Evolutionary conservation across 2,113 vertebrate genomes (phyloP), one percentile per base, ranked within the genome.

Genomic region (Onychorhynchus coronatus): DNA sequence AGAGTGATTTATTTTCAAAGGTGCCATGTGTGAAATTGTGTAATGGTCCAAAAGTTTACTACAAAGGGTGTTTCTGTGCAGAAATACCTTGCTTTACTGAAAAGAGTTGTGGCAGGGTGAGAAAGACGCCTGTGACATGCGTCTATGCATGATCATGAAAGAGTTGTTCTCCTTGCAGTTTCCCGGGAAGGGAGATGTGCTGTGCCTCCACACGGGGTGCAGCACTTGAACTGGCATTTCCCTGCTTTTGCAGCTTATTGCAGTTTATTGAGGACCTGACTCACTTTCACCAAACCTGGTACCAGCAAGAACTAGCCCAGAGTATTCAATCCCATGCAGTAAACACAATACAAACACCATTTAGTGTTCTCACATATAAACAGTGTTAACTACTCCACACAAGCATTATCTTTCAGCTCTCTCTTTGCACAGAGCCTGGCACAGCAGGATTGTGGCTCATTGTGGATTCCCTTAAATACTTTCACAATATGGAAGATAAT

Each of bases 1-100:
- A 95, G 49, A 87, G 13, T 55, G 28, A 91, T 93, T 85, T 90
- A 85, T 87, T 95, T 94, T 92, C 76, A 89, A 91, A 91, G 37
- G 25, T 85, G 59, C 33, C 59, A 30, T 33, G 56, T 91, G 77
- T 93, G 74, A 90, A 86, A 91, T 27, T 42, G 62, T 62, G 90
- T 88, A 94, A 50, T 78, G 25, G 31, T 66, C 68, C 22, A 9
- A 88, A 93, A 84, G 80, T 53, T 93, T 89, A 86, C 25, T 82
- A 71, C 30, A 77, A 61, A 94, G 49, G 85, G 49, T 17, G 12
- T 22, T 80, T 72, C 62, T 18, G 41, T 37, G 55, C 35, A 52
- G 67, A 83, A 91, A 37, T 59, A 75, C 62, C 58, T 93, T 14
- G 7, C 49, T 86, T 30, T 72, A 46, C 53, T 79, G 86, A 93